phyloP scores from a whole-genome alignment of 2,888 invertebrate species.

The Cistogaster globosa region DNA sequence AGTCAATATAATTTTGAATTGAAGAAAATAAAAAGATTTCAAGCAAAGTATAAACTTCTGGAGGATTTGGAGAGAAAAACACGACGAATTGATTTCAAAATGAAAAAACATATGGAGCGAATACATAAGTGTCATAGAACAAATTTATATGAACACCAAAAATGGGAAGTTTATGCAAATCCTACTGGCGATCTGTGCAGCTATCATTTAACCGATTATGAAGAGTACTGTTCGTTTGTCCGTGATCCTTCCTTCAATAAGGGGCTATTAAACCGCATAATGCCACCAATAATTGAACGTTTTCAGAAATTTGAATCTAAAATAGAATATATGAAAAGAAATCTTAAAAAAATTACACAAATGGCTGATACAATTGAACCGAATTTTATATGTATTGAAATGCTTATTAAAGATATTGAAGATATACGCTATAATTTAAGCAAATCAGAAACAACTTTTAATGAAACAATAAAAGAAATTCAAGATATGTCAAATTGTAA shows the following conservation, averaged over 20 bases:
- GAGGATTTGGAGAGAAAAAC: constrained; percentile 72
- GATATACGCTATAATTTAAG: constrained; percentile 68
- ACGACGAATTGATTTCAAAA: constrained; percentile 66
- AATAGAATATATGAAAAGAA: constrained; percentile 74
- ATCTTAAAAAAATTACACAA: constrained; percentile 73
- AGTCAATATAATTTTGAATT: constrained; percentile 60
- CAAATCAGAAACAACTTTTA: background rate
- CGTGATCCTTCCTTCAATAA: constrained; percentile 76
- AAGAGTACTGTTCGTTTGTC: constrained; percentile 76
- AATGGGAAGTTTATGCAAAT: constrained; percentile 69
- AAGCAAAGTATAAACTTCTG: constrained; percentile 72
- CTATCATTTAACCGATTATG: constrained; percentile 75
- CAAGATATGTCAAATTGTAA: constrained; percentile 81
- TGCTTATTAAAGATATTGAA: constrained; percentile 75
- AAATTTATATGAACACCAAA: constrained; percentile 67
- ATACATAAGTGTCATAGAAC: constrained; percentile 72
- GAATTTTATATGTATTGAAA: constrained; percentile 75
- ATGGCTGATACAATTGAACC: constrained; percentile 73
- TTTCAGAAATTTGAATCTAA: constrained; percentile 73
- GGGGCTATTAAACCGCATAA: constrained; percentile 76
- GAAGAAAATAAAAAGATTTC: background rate
- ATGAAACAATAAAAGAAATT: constrained; percentile 78
- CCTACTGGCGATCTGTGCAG: constrained; percentile 78
- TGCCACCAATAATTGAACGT: constrained; percentile 74
- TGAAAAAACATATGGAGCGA: constrained; percentile 76